Conservation (phyloP, 2,888 invertebrate species). For the Beris morrisii region DNA sequence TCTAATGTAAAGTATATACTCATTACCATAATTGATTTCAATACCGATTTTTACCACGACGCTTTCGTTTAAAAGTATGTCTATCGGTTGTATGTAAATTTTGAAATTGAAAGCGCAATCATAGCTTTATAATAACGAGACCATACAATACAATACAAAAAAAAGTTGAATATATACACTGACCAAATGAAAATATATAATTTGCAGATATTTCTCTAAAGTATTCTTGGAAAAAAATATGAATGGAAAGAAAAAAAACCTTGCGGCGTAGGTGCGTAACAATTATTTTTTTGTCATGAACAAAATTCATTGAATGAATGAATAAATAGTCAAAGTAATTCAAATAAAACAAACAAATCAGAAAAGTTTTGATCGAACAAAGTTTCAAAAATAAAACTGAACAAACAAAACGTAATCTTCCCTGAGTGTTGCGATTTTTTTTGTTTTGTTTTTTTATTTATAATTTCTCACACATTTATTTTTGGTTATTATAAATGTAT, state of each 20-base stretch:
- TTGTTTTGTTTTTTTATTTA: conserved; percentile 24
- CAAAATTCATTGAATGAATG: conserved; percentile 27
- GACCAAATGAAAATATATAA: conserved; percentile 18
- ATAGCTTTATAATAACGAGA: conserved; percentile 25
- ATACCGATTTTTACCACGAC: background rate
- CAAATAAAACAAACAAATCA: conserved; percentile 32
- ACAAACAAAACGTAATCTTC: conserved; percentile 46
- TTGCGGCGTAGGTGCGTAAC: conserved; percentile 32
- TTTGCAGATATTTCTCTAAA: conserved; percentile 30
- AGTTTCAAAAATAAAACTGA: conserved; percentile 40
- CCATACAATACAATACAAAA: conserved; percentile 15
- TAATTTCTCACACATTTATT: conserved; percentile 36
- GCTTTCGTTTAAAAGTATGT: too few relatives aligned
- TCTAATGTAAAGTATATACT: conserved; percentile 34
- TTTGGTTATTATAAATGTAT: conserved; percentile 36
- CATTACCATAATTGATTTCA: conserved; percentile 27
- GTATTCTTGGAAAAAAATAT: conserved; percentile 24
- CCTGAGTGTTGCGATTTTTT: conserved; percentile 44
- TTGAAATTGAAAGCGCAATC: too few relatives aligned
- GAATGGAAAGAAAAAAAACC: conserved; percentile 22
- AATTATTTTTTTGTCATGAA: conserved; percentile 22
- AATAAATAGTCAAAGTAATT: conserved; percentile 13
- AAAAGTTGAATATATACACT: conserved; percentile 26
- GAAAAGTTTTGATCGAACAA: conserved; percentile 28
- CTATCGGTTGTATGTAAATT: too few relatives aligned